phyloP scores from a whole-genome alignment of 1,140 invertebrate species.

The Harlomillsia oculata region DNA sequence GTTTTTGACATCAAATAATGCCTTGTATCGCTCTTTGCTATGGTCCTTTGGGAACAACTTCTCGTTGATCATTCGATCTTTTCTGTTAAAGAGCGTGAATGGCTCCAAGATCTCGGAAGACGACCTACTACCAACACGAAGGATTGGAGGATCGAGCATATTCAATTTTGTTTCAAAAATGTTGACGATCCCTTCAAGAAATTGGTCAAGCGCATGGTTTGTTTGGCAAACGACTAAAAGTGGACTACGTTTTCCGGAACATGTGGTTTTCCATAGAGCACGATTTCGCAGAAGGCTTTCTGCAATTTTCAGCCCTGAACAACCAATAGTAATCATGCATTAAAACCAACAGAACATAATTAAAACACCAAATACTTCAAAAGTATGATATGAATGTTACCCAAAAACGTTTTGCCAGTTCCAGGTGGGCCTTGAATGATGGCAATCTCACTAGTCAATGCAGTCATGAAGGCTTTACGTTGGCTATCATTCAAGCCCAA shows the following conservation, averaged over 20 bases:
- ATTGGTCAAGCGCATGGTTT: conserved; percentile 81
- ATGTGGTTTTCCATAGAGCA: conserved; percentile 11
- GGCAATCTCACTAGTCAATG: conserved; percentile 52
- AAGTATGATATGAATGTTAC: too few relatives aligned
- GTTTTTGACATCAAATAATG: not conserved
- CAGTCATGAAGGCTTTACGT: conserved; percentile 47
- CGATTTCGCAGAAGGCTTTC: conserved; percentile 19
- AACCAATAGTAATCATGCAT: conserved; percentile 52
- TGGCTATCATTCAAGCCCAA: conserved; percentile 50
- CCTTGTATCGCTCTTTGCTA: not conserved
- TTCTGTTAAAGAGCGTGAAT: conserved; percentile 10
- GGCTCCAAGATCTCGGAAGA: not conserved
- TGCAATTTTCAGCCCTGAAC: conserved; percentile 19
- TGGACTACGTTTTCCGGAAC: conserved; percentile 39
- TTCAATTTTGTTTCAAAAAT: conserved; percentile 34
- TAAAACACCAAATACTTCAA: not conserved
- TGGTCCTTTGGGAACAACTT: not conserved
- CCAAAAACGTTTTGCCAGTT: conserved; percentile 70
- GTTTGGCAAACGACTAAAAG: conserved; percentile 73
- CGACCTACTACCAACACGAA: conserved; percentile 4
- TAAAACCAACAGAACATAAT: conserved; percentile 35
- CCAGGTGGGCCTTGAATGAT: conserved; percentile 64
- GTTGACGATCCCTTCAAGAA: conserved; percentile 59
- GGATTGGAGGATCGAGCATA: not conserved
- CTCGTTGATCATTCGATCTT: not conserved